These are phyloP conservation scores for Baryphthengus martii DNA, from an alignment of 2,113 vertebrate species.

Conservation along the genomic window DNA sequence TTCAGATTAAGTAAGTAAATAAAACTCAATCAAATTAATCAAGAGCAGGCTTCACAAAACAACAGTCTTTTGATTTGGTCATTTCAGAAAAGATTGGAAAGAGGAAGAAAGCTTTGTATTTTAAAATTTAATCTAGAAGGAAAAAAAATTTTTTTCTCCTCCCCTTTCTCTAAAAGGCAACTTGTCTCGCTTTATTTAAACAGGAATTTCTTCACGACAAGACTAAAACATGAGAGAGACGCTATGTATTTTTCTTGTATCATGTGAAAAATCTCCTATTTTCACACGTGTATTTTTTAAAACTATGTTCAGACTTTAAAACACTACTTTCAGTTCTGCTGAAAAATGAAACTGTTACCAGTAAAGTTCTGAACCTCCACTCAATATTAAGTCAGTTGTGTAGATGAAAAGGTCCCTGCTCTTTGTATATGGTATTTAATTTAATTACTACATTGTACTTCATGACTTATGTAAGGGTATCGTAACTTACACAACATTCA, in stretches of 20 bases:
- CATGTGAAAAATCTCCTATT: neutral
- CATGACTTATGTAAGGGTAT: neutral
- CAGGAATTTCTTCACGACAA: neutral
- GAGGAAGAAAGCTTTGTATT: neutral
- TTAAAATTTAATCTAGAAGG: neutral
- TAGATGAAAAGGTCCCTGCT: neutral
- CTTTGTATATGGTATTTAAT: neutral
- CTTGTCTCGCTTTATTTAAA: neutral
- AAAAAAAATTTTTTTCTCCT: neutral
- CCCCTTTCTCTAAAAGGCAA: neutral
- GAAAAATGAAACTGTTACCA: neutral
- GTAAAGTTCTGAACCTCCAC: neutral
- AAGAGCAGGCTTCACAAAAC: neutral
- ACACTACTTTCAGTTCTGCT: neutral
- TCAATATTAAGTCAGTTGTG: neutral
- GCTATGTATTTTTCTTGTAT: neutral
- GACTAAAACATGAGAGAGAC: neutral
- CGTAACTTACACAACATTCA: neutral
- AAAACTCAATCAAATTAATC: neutral
- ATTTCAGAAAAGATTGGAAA: neutral
- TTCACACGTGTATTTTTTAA: neutral
- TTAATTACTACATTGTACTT: neutral
- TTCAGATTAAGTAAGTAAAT: slow-evolving; percentile 25
- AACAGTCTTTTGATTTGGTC: neutral
- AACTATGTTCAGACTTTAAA: neutral